Evolutionary conservation across 2,797 vertebrate genomes (phyloP).

Genomic region (Tamandua tetradactyla): DNA sequence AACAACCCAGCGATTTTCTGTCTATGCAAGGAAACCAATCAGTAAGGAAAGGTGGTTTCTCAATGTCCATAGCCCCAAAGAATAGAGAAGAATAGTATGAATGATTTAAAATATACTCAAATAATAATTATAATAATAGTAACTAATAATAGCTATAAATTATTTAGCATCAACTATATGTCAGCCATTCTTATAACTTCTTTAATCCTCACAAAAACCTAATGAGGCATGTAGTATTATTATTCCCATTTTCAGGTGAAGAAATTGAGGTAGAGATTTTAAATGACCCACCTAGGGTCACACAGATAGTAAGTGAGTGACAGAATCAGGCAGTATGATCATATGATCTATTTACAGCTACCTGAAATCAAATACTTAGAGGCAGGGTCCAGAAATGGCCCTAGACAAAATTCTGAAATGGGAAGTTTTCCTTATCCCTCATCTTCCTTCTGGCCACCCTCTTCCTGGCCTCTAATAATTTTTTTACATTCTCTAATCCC

Average conservation of each 20-base stretch:
- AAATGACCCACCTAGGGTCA: too few species aligned
- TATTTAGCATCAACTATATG: background rate
- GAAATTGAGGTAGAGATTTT: background rate
- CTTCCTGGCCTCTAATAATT: background rate
- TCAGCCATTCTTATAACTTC: background rate
- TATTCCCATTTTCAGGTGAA: background rate
- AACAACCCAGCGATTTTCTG: background rate
- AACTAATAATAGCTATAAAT: too few species aligned
- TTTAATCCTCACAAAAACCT: background rate
- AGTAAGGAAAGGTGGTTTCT: background rate
- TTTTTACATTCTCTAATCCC: slow-evolving; percentile 15
- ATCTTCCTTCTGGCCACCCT: background rate
- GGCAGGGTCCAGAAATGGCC: background rate
- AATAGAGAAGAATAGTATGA: background rate
- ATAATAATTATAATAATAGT: background rate
- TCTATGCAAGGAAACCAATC: slow-evolving; percentile 3
- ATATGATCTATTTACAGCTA: background rate
- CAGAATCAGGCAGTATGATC: background rate
- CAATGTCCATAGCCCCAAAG: background rate
- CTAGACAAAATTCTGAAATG: background rate
- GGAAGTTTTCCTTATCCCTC: background rate
- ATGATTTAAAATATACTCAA: background rate
- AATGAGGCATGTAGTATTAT: background rate
- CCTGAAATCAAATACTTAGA: background rate
- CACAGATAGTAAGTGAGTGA: background rate